Evolutionary conservation across 2,888 invertebrate genomes (phyloP), one percentile per base, ranked within the genome.

Genomic region (Zhengitettix transpicula): DNA sequence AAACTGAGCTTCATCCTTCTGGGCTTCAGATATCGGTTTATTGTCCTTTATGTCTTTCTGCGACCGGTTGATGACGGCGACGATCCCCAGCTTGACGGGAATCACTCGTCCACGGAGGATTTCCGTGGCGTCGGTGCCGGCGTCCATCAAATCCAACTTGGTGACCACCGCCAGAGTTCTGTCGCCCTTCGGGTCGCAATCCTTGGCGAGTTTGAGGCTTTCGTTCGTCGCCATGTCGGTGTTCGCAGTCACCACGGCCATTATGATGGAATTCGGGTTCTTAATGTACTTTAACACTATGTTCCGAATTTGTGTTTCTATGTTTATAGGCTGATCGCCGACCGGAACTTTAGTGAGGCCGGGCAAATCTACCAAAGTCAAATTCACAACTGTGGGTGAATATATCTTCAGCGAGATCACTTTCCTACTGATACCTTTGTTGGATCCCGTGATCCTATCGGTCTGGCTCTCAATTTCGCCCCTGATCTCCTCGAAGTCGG

Each of bases 291-390:
- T 87, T 54, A 90, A 71, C 41, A 98, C 87, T 68, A 99, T 79
- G 62, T 91, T 86, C 63, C 85, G 82, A 65, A 99, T 96, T 78
- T 97, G 96, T 58, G 78, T 76, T 73, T 99, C 99, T 67, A 99
- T 99, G 73, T 99, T 97, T 68, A 89, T 87, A 0, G 99, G 99
- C 71, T 99, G 99, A 73, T 99, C 99, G 56, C 98, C 99, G 58
- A 99, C 94, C 15, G 99, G 96, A 47, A 99, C 89, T 79, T 98
- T 98, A n/a, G n/a, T n/a, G n/a, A n/a, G n/a, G n/a, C n/a, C n/a
- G n/a, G n/a, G n/a, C n/a, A n/a, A n/a, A n/a, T n/a, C n/a, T n/a
- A n/a, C n/a, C n/a, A n/a, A n/a, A n/a, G n/a, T n/a, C n/a, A n/a
- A n/a, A n/a, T n/a, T n/a, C n/a, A n/a, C n/a, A n/a, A n/a, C n/a